phyloP scores from a whole-genome alignment of 2,113 vertebrate genomes.

The Notothenia rossii region DNA sequence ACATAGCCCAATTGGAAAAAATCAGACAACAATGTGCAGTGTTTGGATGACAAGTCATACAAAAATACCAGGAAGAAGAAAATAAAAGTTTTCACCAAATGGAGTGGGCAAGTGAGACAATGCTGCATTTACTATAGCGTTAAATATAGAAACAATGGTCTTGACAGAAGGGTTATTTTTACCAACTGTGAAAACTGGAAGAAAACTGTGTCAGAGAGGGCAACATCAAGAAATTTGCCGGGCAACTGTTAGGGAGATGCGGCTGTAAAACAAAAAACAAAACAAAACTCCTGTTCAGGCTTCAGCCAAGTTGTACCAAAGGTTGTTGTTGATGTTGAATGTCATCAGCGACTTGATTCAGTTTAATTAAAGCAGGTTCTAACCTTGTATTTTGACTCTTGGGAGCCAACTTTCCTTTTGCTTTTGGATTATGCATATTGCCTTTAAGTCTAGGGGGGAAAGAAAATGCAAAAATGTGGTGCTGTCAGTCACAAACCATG shows the following conservation, averaged over 20 bases:
- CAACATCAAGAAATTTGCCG: conserved; percentile 45
- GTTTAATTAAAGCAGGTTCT: too few relatives aligned
- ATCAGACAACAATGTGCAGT: conserved; percentile 39
- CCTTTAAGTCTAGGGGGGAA: not conserved
- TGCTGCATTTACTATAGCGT: conserved; percentile 16
- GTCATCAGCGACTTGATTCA: not conserved
- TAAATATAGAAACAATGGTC: conserved; percentile 73
- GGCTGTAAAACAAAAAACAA: conserved; percentile 46
- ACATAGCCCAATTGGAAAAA: conserved; percentile 3
- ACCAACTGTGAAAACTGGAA: conserved; percentile 6
- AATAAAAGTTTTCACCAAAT: conserved; percentile 9
- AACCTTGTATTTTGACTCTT: not conserved
- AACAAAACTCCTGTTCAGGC: conserved; percentile 21
- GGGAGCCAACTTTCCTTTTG: not conserved
- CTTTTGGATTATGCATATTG: not conserved
- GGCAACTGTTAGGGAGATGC: conserved; percentile 20
- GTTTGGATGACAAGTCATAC: conserved; percentile 43
- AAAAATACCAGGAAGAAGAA: conserved; percentile 45
- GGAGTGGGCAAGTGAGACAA: conserved; percentile 22
- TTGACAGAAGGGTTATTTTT: conserved; percentile 72
- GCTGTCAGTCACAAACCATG: too few relatives aligned
- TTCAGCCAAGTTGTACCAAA: conserved; percentile 2
- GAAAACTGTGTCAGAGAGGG: conserved; percentile 62
- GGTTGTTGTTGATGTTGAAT: not conserved
- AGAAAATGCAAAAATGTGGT: too few relatives aligned